Percentiles rank a stretch among this genome's conserved stretches.
phyloP scores from a whole-genome alignment of 1,140 invertebrate genomes.

The Anastatus disparis region DNA sequence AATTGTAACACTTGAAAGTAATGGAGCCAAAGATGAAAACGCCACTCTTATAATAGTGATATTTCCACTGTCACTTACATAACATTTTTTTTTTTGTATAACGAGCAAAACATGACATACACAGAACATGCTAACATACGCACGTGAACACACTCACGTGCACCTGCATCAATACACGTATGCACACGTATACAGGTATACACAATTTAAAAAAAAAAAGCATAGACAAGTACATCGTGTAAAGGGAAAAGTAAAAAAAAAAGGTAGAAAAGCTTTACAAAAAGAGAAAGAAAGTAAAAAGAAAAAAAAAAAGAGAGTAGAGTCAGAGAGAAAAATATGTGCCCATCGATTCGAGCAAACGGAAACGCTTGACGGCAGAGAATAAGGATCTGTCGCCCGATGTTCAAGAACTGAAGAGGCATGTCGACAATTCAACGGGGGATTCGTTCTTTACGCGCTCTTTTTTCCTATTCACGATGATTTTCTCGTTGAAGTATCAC shows the following conservation, averaged over 20 bases:
- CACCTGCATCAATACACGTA: too few species aligned
- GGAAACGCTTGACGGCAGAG: conserved; percentile 16
- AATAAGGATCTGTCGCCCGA: conserved; percentile 21
- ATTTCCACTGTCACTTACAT: conserved; percentile 32
- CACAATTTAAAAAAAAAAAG: background rate
- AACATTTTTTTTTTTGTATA: background rate
- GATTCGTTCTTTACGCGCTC: background rate
- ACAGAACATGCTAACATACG: too few species aligned
- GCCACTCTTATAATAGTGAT: background rate
- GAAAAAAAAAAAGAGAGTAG: too few species aligned
- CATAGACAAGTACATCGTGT: background rate
- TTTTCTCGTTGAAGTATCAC: background rate
- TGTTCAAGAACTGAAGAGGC: background rate
- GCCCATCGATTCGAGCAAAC: background rate
- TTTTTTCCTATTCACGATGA: background rate
- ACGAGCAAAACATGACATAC: background rate
- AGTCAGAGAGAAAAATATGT: conserved; percentile 13
- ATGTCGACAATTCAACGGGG: background rate
- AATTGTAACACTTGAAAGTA: background rate
- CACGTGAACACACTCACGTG: too few species aligned
- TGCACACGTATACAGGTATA: too few species aligned
- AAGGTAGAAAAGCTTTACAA: too few species aligned
- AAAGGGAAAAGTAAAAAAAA: background rate
- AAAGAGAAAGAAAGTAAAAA: too few species aligned
- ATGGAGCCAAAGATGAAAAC: background rate